These are phyloP conservation scores for Troides helena DNA, from an alignment of 2,888 invertebrate genomes.

Conservation along the genomic window DNA sequence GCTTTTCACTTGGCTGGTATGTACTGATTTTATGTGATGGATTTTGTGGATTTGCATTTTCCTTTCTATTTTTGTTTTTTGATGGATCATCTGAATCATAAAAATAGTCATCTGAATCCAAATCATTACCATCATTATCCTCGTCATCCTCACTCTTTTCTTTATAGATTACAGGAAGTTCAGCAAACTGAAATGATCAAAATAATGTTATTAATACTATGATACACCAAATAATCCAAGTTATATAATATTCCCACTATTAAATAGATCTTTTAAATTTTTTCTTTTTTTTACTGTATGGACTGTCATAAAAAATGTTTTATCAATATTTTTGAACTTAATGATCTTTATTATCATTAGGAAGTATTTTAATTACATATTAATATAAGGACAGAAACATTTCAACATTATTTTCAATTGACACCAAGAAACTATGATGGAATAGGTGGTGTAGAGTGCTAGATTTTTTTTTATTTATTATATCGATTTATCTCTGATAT, in stretches of 20 bases:
- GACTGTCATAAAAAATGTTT: no score
- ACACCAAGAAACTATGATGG: no score
- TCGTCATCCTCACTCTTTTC: constrained; percentile 43
- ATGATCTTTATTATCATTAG: no score
- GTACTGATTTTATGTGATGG: constrained; percentile 81
- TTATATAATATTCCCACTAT: background rate
- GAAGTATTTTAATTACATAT: no score
- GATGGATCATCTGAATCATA: constrained; percentile 64
- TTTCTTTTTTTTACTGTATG: background rate
- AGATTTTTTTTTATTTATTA: no score
- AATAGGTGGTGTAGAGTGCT: no score
- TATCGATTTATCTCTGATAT: no score
- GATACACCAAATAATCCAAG: background rate
- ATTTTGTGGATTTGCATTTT: constrained; percentile 74
- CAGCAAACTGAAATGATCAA: constrained; percentile 58
- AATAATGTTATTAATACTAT: background rate
- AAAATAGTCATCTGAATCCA: constrained; percentile 69
- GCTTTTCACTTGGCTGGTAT: constrained; percentile 90
- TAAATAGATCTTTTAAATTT: background rate
- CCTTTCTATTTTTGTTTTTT: constrained; percentile 45
- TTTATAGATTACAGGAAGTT: constrained; percentile 51
- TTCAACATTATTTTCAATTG: no score
- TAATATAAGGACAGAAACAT: no score
- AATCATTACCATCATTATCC: constrained; percentile 42
- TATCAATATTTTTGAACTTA: no score